phyloP scores from a whole-genome alignment of 1,140 invertebrate species.

The Drosophila saltans region DNA sequence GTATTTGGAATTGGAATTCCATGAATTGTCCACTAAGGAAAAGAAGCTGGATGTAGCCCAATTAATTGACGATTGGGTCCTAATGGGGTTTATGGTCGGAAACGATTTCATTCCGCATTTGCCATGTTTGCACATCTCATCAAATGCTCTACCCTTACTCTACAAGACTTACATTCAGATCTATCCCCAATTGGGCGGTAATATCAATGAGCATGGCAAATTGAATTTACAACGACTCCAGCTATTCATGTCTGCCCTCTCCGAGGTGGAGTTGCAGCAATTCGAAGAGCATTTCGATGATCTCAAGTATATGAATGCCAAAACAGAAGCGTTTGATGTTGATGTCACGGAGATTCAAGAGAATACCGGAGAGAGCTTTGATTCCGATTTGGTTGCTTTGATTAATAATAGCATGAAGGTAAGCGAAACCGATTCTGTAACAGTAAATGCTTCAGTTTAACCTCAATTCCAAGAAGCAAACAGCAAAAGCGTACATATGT shows the following conservation, averaged over 20 bases:
- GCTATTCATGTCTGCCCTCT: conserved; percentile 91
- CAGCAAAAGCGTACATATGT: no score
- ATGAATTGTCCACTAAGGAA: conserved; percentile 87
- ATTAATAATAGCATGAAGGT: conserved; percentile 70
- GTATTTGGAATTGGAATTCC: conserved; percentile 97
- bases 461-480: no score
- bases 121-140: conserved; percentile 96
- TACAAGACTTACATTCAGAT: conserved; percentile 95
- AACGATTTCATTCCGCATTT: conserved; percentile 99
- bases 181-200: conserved; percentile 93
- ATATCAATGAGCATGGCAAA: conserved; percentile 95
- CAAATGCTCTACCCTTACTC: conserved; percentile 93
- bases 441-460: no score
- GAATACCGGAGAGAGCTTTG: conserved; percentile 58
- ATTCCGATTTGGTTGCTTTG: conserved; percentile 71
- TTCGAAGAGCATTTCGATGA: conserved; percentile 94
- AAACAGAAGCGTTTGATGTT: conserved; percentile 85
- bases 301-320: conserved; percentile 92
- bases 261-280: conserved; percentile 91
- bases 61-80: conserved; percentile 90
- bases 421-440: not conserved
- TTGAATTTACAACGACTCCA: conserved; percentile 94
- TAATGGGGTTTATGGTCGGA: conserved; percentile 98
- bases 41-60: conserved; percentile 92
- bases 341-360: conserved; percentile 53